A percentile compares a stretch with the other conserved stretches of the same genome.
Conservation (phyloP, 2,797 vertebrate species). For the Poliocrania exsul region DNA sequence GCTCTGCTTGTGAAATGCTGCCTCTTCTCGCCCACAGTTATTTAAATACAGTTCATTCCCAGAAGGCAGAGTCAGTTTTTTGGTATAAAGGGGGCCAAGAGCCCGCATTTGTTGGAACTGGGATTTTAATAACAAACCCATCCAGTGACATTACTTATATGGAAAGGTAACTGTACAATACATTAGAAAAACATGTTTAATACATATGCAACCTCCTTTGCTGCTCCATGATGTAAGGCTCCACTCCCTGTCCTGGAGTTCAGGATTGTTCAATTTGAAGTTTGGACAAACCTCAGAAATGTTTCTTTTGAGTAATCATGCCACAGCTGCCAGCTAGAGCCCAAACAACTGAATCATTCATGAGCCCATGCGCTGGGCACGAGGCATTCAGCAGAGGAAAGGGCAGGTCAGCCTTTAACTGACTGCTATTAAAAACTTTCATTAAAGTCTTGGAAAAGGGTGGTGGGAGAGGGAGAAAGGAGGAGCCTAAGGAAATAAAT, state of each 20-base stretch:
- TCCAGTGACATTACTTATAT: neutral
- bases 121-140: neutral
- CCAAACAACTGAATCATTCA: slow-evolving; percentile 48
- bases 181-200: neutral
- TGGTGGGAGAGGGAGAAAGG: neutral
- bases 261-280: neutral
- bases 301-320: neutral
- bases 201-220: neutral
- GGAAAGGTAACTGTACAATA: neutral
- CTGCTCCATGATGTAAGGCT: neutral
- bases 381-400: neutral
- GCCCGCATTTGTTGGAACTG: neutral
- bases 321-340: neutral
- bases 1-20: neutral
- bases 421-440: slow-evolving; percentile 36
- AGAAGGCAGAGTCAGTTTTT: neutral
- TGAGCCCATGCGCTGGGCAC: neutral
- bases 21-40: fast-evolving
- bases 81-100: neutral
- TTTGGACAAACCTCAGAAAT: neutral
- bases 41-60: neutral
- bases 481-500: slow-evolving; percentile 16
- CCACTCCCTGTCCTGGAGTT: neutral
- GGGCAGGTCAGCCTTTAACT: slow-evolving; percentile 21
- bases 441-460: neutral